Evolutionary conservation across 2,113 vertebrate species (phyloP).

Genomic region (Chamaea fasciata): DNA sequence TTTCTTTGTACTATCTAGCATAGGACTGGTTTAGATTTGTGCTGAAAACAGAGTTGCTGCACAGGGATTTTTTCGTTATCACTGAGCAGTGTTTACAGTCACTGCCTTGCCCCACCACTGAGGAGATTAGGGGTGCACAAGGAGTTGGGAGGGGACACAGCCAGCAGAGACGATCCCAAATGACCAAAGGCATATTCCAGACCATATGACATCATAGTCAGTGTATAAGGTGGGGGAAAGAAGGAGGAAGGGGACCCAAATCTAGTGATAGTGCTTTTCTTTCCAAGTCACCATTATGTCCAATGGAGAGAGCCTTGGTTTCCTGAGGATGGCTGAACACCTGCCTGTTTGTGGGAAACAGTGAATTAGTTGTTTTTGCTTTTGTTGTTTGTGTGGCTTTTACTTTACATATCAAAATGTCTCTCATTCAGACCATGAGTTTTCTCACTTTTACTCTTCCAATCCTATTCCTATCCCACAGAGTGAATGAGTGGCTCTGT

Average conservation of each 20-base stretch:
- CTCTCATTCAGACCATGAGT: not conserved
- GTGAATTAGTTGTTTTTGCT: not conserved
- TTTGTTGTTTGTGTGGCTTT: rapidly evolving
- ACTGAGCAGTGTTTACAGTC: not conserved
- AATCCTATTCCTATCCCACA: not conserved
- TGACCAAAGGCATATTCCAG: not conserved
- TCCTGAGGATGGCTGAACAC: not conserved
- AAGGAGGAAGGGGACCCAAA: not conserved
- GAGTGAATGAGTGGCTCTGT: not conserved
- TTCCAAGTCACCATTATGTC: not conserved
- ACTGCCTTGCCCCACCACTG: not conserved
- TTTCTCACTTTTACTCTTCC: not conserved
- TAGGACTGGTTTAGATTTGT: not conserved
- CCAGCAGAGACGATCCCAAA: not conserved
- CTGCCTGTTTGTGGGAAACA: too few relatives aligned
- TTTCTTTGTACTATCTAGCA: not conserved
- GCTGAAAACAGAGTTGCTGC: not conserved
- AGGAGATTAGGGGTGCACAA: not conserved
- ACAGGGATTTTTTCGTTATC: not conserved
- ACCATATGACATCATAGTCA: rapidly evolving
- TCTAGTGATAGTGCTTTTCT: not conserved
- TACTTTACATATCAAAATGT: not conserved
- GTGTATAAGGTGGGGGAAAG: not conserved
- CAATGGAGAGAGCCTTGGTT: not conserved
- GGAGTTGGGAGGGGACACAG: not conserved